Evolutionary conservation across 2,797 vertebrate species (phyloP).

Genomic region (Odontamblyopus rebecca): DNA sequence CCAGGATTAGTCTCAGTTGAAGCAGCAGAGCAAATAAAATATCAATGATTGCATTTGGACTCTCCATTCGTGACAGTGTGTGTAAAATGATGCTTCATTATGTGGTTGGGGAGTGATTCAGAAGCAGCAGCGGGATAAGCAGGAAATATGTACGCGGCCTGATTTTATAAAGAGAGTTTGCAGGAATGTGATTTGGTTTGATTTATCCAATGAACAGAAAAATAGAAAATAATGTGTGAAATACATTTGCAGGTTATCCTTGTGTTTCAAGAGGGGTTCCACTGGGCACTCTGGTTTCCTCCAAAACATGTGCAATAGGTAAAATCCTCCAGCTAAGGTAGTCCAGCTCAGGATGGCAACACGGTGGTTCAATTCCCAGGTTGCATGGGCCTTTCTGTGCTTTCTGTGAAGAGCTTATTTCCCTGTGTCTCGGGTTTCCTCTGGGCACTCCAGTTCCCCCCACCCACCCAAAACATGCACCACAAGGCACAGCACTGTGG

Average conservation of each 20-base stretch:
- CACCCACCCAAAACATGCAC: too few species aligned
- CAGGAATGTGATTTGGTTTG: not conserved
- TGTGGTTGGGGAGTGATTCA: conserved; percentile 19
- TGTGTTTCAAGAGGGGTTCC: too few species aligned
- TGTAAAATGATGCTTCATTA: conserved; percentile 36
- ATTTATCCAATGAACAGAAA: not conserved
- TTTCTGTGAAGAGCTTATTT: too few species aligned
- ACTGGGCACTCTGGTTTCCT: too few species aligned
- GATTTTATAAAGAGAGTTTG: not conserved
- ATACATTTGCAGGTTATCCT: not conserved
- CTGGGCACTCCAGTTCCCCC: too few species aligned
- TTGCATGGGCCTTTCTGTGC: too few species aligned
- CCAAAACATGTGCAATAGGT: too few species aligned
- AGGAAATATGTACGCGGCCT: not conserved
- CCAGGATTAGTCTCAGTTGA: conserved; percentile 27
- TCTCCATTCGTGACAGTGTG: conserved; percentile 21
- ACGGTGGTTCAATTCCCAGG: too few species aligned
- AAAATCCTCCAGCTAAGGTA: too few species aligned
- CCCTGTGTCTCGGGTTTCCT: too few species aligned
- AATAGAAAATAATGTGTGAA: not conserved
- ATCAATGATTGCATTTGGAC: conserved; percentile 45
- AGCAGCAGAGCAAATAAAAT: conserved; percentile 37
- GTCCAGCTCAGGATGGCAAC: too few species aligned
- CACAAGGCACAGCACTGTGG: too few species aligned
- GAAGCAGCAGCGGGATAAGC: conserved; percentile 2